Conservation (phyloP, 2,113 vertebrate species). For the Talpa occidentalis region DNA sequence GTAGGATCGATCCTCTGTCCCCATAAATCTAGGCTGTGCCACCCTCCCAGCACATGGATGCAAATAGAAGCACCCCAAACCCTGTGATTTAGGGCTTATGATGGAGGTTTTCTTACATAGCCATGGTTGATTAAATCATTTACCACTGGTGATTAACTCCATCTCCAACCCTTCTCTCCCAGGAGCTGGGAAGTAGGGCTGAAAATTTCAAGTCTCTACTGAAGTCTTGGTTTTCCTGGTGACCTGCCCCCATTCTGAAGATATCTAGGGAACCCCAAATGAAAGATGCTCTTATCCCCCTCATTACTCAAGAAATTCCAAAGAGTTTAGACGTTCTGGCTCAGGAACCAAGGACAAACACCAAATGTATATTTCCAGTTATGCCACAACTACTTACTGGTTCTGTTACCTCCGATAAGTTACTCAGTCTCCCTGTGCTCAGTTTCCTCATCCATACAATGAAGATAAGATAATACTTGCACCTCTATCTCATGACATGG, state of each 20-base stretch:
- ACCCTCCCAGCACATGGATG: rapidly evolving
- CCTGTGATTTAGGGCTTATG: background rate
- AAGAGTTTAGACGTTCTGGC: background rate
- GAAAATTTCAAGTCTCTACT: background rate
- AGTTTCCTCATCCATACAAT: background rate
- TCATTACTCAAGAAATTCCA: background rate
- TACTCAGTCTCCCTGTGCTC: background rate
- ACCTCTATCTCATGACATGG: background rate
- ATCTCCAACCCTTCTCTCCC: no score
- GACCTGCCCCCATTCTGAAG: background rate
- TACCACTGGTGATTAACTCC: no score
- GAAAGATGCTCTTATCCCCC: background rate
- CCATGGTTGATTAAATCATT: no score
- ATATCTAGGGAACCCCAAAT: no score
- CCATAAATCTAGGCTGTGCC: background rate
- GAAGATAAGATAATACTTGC: background rate
- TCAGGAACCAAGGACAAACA: background rate
- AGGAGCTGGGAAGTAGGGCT: background rate
- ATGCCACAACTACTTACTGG: background rate
- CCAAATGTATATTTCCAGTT: background rate
- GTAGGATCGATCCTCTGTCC: background rate
- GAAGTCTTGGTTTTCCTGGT: background rate
- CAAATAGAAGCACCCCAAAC: background rate
- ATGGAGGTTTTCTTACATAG: no score
- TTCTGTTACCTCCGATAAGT: background rate